These are phyloP conservation scores for Rhopalosiphum padi DNA, from an alignment of 1,140 invertebrate species.

Conservation along the genomic window DNA sequence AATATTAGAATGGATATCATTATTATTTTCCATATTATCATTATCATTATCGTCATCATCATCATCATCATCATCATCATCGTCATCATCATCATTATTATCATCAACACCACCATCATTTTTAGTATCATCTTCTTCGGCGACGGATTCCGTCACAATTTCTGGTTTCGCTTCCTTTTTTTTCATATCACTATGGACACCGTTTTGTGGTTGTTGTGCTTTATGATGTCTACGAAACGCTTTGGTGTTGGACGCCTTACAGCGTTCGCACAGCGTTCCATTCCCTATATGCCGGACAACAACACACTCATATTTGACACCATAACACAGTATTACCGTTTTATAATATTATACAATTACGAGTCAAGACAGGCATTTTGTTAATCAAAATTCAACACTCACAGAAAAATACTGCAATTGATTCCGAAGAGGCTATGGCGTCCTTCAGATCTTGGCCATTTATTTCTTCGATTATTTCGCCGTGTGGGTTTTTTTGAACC, in stretches of 20 bases:
- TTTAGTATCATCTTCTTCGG: neutral
- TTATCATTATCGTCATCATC: neutral
- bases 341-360: slow-evolving; percentile 21
- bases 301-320: slow-evolving; percentile 49
- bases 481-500: slow-evolving; percentile 87
- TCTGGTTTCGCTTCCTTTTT: slow-evolving; percentile 43
- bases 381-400: slow-evolving; percentile 65
- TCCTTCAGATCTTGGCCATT: slow-evolving; percentile 83
- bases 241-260: slow-evolving; percentile 52
- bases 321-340: slow-evolving; percentile 38
- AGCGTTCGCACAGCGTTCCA: slow-evolving; percentile 53
- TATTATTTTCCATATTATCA: slow-evolving; percentile 6
- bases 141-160: neutral
- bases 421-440: slow-evolving; percentile 81
- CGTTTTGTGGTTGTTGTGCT: slow-evolving; percentile 43
- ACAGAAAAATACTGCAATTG: slow-evolving; percentile 92
- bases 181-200: neutral
- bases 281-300: slow-evolving; percentile 50
- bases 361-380: slow-evolving; percentile 37
- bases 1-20: neutral
- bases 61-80: neutral
- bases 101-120: neutral
- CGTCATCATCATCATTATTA: neutral
- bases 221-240: slow-evolving; percentile 50
- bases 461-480: slow-evolving; percentile 87